Evolutionary conservation across 2,113 vertebrate genomes (phyloP).

Genomic region (Podarcis cretensis): DNA sequence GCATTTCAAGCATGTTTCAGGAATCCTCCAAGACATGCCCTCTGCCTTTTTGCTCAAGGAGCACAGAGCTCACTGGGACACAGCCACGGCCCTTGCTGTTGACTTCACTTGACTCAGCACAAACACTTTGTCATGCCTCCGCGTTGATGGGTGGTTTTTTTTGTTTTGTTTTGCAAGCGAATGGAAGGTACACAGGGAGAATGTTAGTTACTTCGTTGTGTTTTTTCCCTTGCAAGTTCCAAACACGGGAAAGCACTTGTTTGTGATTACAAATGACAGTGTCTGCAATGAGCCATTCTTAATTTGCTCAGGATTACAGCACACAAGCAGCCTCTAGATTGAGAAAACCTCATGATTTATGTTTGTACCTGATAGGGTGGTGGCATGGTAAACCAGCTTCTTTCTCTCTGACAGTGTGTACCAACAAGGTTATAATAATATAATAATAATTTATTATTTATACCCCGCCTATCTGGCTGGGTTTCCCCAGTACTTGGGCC

Average conservation of each 20-base stretch:
- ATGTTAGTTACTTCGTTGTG: neutral
- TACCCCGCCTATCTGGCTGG: no score
- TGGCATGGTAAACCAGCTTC: neutral
- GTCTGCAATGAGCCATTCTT: neutral
- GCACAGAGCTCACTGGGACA: neutral
- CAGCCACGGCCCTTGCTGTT: neutral
- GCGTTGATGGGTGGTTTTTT: no score
- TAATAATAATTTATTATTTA: no score
- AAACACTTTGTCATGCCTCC: neutral
- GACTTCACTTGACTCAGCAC: slow-evolving; percentile 10
- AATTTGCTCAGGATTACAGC: slow-evolving; percentile 5
- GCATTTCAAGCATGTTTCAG: slow-evolving; percentile 20
- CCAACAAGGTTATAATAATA: neutral
- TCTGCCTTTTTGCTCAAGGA: neutral
- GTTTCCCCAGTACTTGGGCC: neutral
- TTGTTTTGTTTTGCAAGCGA: neutral
- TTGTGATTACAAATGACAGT: slow-evolving; percentile 2
- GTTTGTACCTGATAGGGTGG: no score
- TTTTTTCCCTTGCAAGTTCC: neutral
- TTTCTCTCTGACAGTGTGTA: neutral
- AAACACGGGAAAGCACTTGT: neutral
- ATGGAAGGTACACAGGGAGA: neutral
- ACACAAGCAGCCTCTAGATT: neutral
- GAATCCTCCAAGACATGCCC: neutral
- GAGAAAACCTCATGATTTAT: no score